Evolutionary conservation across 2,113 vertebrate genomes (phyloP).

Genomic region (Solea solea): DNA sequence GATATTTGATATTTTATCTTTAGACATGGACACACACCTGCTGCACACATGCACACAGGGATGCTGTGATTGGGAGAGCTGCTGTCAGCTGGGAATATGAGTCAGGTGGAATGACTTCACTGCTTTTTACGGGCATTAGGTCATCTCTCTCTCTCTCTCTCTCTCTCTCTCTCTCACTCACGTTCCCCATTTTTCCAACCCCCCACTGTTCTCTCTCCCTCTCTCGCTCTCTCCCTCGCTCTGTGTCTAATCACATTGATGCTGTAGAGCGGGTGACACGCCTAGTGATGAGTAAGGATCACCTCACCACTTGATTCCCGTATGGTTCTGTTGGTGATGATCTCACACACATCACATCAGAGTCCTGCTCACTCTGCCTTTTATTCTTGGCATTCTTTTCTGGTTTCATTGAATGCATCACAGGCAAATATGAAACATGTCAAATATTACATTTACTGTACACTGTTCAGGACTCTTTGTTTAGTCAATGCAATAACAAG

Average conservation of each 20-base stretch:
- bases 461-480: conserved; percentile 4
- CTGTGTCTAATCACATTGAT: conserved; percentile 56
- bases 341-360: conserved; percentile 40
- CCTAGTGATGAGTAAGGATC: conserved; percentile 70
- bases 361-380: conserved; percentile 13
- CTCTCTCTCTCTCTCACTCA: too few relatives aligned
- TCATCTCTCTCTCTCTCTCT: conserved; percentile 54
- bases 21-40: not conserved
- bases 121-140: conserved; percentile 81
- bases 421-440: not conserved
- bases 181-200: too few relatives aligned
- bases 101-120: conserved; percentile 85
- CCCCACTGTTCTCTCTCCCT: not conserved
- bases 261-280: conserved; percentile 64
- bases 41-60: conserved; percentile 33
- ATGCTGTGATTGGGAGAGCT: conserved; percentile 69
- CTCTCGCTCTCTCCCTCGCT: not conserved
- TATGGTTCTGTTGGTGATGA: conserved; percentile 58
- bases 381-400: not conserved
- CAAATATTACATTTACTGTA: conserved; percentile 7
- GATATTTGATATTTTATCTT: too few relatives aligned
- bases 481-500: too few relatives aligned
- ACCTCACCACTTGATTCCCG: conserved; percentile 63
- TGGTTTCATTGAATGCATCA: conserved; percentile 14
- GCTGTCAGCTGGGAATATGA: conserved; percentile 80